Conservation (phyloP, 2,888 invertebrate genomes). For the Apamea monoglypha region DNA sequence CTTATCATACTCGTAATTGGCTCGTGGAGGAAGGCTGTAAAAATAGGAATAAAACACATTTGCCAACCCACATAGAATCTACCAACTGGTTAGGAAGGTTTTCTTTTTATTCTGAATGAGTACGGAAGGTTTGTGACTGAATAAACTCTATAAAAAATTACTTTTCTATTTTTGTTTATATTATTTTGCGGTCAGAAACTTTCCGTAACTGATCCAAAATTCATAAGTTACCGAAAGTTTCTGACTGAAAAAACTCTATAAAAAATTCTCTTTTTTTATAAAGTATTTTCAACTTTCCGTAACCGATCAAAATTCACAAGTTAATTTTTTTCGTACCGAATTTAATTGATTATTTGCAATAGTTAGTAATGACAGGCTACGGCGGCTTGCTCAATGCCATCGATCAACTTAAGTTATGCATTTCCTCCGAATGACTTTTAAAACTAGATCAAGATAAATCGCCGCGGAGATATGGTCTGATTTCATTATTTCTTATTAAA, state of each 20-base stretch:
- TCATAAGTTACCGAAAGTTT: too few relatives aligned
- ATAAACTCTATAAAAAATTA: too few relatives aligned
- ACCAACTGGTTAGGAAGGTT: not conserved
- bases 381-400: constrained; percentile 47
- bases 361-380: constrained; percentile 34
- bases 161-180: too few relatives aligned
- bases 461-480: constrained; percentile 33
- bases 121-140: too few relatives aligned
- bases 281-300: not conserved
- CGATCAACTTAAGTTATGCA: constrained; percentile 46
- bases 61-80: too few relatives aligned
- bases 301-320: not conserved
- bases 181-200: too few relatives aligned
- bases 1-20: not conserved
- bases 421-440: constrained; percentile 61
- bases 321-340: not conserved
- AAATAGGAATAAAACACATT: not conserved
- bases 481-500: constrained; percentile 45
- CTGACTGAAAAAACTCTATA: too few relatives aligned
- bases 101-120: too few relatives aligned
- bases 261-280: too few relatives aligned
- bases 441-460: constrained; percentile 56
- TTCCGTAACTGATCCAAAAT: too few relatives aligned
- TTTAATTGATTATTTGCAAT: constrained; percentile 39
- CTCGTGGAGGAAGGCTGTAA: not conserved